Percentiles rank a stretch among this genome's conserved stretches.
These are phyloP conservation scores for Schizaphis graminum DNA, from an alignment of 2,888 invertebrate species.

Conservation along the genomic window DNA sequence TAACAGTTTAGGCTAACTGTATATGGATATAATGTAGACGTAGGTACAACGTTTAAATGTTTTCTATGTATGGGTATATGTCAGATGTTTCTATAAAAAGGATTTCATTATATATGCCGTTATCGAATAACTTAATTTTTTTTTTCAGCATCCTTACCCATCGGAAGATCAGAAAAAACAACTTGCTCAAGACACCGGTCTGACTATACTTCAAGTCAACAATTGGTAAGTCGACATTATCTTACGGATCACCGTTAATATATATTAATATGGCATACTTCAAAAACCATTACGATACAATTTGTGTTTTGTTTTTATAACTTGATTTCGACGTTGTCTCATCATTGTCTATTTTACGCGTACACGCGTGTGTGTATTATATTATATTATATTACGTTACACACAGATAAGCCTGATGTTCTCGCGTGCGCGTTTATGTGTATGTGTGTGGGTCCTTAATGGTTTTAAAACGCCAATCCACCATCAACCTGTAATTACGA, in stretches of 20 bases:
- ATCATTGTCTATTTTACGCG: constrained; percentile 38
- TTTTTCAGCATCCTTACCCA: constrained; percentile 98
- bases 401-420: constrained; percentile 30
- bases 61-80: constrained; percentile 27
- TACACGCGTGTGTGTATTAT: background rate
- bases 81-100: constrained; percentile 23
- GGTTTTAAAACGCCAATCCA: constrained; percentile 63
- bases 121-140: constrained; percentile 67
- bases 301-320: constrained; percentile 60
- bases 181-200: constrained; percentile 99
- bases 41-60: background rate
- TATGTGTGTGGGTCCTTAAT: constrained; percentile 47
- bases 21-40: background rate
- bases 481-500: constrained; percentile 64
- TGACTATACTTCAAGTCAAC: constrained; percentile 99
- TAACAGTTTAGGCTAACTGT: constrained; percentile 4
- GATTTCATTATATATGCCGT: constrained; percentile 13
- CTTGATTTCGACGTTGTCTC: constrained; percentile 52
- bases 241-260: constrained; percentile 39
- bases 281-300: constrained; percentile 57
- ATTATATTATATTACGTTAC: background rate
- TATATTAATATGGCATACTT: constrained; percentile 41
- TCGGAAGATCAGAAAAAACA: constrained; percentile 99
- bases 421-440: background rate
- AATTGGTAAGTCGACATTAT: constrained; percentile 91